Percentiles rank a stretch among this genome's conserved stretches.
Evolutionary conservation across 2,888 invertebrate genomes (phyloP).

Genomic region (Loripinus fragilis): DNA sequence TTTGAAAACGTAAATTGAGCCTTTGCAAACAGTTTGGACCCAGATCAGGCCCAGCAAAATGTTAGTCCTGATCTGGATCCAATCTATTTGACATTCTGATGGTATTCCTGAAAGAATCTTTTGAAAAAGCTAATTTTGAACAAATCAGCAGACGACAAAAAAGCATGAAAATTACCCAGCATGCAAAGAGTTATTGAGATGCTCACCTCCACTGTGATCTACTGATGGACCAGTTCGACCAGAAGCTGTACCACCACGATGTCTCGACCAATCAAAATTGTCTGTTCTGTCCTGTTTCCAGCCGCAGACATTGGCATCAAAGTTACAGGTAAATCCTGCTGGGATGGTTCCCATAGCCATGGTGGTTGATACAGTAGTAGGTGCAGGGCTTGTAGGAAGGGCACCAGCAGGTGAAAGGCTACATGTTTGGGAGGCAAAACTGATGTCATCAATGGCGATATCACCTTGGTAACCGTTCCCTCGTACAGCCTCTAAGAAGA

Average conservation of each 20-base stretch:
- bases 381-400: conserved; percentile 42
- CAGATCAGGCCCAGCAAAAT: no score
- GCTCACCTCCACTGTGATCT: conserved; percentile 66
- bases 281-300: conserved; percentile 74
- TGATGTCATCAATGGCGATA: conserved; percentile 74
- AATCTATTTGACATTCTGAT: no score
- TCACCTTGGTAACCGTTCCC: conserved; percentile 71
- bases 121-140: no score
- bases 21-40: no score
- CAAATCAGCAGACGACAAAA: no score
- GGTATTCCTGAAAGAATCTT: no score
- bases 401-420: conserved; percentile 58
- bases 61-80: no score
- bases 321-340: conserved; percentile 73
- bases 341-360: conserved; percentile 52
- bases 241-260: conserved; percentile 62
- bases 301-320: conserved; percentile 72
- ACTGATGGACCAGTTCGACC: conserved; percentile 65
- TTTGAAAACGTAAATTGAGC: no score
- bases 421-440: conserved; percentile 59
- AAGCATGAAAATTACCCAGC: no score
- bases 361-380: conserved; percentile 39
- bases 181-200: no score
- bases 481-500: conserved; percentile 68
- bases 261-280: conserved; percentile 76